These are phyloP conservation scores for Polyommatus icarus DNA, from an alignment of 2,888 invertebrate genomes.

Conservation along the genomic window DNA sequence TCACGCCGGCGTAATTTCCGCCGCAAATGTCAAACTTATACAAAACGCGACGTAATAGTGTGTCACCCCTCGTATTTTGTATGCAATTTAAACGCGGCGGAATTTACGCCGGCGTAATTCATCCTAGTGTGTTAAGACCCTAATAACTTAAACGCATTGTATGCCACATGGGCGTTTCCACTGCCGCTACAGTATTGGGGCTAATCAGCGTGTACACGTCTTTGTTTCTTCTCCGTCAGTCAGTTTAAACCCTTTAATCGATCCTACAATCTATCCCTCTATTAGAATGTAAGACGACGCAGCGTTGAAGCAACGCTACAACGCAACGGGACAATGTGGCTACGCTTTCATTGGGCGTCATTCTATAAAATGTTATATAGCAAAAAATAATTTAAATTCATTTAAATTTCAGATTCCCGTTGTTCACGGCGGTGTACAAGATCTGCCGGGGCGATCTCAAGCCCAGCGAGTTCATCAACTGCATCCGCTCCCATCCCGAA, in stretches of 20 bases:
- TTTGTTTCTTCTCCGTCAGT: no score
- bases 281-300: not conserved
- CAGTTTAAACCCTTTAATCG: no score
- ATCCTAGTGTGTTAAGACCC: no score
- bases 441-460: slow-evolving; percentile 93
- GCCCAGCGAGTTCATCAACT: slow-evolving; percentile 91
- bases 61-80: no score
- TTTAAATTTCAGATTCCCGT: slow-evolving; percentile 89
- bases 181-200: not conserved
- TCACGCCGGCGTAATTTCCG: no score
- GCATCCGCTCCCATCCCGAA: slow-evolving; percentile 96
- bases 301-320: not conserved
- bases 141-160: not conserved
- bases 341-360: not conserved
- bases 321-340: not conserved
- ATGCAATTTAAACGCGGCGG: no score
- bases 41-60: no score
- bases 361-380: not conserved
- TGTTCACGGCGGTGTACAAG: slow-evolving; percentile 96
- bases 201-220: not conserved
- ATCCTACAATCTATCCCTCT: no score
- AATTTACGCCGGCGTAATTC: no score
- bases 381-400: not conserved
- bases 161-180: not conserved
- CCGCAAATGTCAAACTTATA: no score